phyloP scores from a whole-genome alignment of 2,888 invertebrate species.

The Hydriomena furcata region DNA sequence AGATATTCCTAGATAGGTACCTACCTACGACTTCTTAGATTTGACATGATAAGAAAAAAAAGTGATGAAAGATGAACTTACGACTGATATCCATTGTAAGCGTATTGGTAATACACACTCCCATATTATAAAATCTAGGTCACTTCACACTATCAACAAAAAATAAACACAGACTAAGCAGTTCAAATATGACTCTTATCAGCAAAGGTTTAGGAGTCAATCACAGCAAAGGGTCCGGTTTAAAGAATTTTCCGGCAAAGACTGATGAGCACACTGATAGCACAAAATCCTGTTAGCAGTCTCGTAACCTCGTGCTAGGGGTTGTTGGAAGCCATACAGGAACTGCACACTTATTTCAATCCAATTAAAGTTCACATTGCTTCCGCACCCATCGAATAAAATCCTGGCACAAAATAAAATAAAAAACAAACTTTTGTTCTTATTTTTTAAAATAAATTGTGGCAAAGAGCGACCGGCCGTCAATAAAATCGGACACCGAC shows the following conservation, averaged over 20 bases:
- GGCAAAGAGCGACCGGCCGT: slow-evolving; percentile 50
- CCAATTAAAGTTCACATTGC: slow-evolving; percentile 50
- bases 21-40: too few species aligned
- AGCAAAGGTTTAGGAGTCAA: slow-evolving; percentile 24
- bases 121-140: slow-evolving; percentile 52
- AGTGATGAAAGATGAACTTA: slow-evolving; percentile 53
- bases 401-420: slow-evolving; percentile 11
- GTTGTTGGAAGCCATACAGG: slow-evolving; percentile 61
- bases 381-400: slow-evolving; percentile 30
- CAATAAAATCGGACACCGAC: slow-evolving; percentile 51
- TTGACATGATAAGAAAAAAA: neutral
- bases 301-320: slow-evolving; percentile 48
- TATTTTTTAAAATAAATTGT: slow-evolving; percentile 11
- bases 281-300: slow-evolving; percentile 55
- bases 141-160: slow-evolving; percentile 28
- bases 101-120: slow-evolving; percentile 69
- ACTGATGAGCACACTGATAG: slow-evolving; percentile 35
- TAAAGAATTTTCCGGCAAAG: slow-evolving; percentile 41
- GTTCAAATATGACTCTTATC: slow-evolving; percentile 30
- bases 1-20: too few species aligned
- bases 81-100: slow-evolving; percentile 76
- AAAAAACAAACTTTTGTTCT: neutral
- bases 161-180: slow-evolving; percentile 22
- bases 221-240: slow-evolving; percentile 19
- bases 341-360: slow-evolving; percentile 51